Percentiles rank a stretch among this genome's conserved stretches.
phyloP scores from a whole-genome alignment of 2,797 vertebrate species.

The Esox lucius region DNA sequence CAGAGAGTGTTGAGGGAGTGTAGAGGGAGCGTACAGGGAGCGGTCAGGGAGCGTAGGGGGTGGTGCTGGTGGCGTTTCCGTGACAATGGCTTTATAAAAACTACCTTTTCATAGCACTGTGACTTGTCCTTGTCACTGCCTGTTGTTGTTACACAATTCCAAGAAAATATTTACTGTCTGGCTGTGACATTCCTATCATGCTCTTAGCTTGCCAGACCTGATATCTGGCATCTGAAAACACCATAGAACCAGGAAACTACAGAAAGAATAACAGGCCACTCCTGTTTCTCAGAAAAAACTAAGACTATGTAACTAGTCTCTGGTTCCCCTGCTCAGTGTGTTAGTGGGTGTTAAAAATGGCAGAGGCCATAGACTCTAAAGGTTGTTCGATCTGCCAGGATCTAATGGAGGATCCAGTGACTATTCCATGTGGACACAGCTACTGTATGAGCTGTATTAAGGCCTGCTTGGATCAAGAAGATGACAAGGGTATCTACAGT shows the following conservation, averaged over 20 bases:
- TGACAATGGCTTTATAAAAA: no score
- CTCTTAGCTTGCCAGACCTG: neutral
- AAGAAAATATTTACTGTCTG: neutral
- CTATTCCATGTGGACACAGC: neutral
- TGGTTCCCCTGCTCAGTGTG: neutral
- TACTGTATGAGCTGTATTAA: neutral
- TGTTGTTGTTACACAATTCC: neutral
- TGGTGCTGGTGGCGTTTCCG: no score
- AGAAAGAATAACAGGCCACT: neutral
- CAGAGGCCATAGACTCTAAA: neutral
- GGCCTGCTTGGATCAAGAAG: neutral
- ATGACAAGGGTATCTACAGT: neutral
- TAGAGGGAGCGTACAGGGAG: no score
- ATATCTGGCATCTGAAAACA: neutral
- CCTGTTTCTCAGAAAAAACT: neutral
- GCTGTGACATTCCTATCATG: neutral
- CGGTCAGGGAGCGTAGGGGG: no score
- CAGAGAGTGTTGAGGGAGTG: no score
- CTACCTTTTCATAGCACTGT: no score
- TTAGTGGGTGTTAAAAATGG: neutral
- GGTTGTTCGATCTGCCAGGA: neutral
- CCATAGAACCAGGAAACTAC: neutral
- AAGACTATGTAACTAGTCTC: neutral
- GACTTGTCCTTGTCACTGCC: no score
- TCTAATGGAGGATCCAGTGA: neutral